Evolutionary conservation across 2,797 vertebrate genomes (phyloP), one percentile per base, ranked within the genome.

Genomic region (Mus spretus): DNA sequence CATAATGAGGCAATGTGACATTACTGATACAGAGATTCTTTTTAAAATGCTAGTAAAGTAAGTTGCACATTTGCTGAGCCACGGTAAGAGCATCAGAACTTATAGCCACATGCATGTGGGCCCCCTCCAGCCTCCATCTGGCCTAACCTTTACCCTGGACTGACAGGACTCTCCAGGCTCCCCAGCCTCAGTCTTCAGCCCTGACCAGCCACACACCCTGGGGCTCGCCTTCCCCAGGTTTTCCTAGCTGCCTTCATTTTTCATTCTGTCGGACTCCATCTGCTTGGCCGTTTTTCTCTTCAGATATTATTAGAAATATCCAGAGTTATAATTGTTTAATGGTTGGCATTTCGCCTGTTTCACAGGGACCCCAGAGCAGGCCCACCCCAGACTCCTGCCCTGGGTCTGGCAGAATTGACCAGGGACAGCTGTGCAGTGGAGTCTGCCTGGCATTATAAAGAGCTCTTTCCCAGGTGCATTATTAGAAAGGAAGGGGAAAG

Each of bases 361-460:
- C 65, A 20, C 61, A 22, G 91, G 85, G 72, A 55, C 0, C 85
- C 94, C 89, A 85, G 86, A 82, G 93, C 94, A 70, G 85, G 86
- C 74, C 14, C 75, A 57, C 57, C 96, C 86, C 95, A 95, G 89
- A 93, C 95, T 97, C 72, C 12, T 72, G 93, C 75, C 57, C 40
- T 79, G 26, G 88, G 93, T 86, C 97, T 40, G 9, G 44, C 78
- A 96, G 12, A 2, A 37, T 95, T 93, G 95, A 77, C 94, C 40
- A 50, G 96, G 90, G 92, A 95, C 97, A 96, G 96, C 97, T 96
- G 98, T 96, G 86, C 89, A 96, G 96, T 93, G 75, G 75, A 96
- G 95, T 94, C 96, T 92, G 86, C 87, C 79, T 63, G 50, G 96
- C 94, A 83, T 98, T 93, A 97, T 87, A 95, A 95, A 94, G 96